These are phyloP conservation scores for Cyphomyrus discorhynchus DNA, from an alignment of 2,113 vertebrate species.

Conservation along the genomic window DNA sequence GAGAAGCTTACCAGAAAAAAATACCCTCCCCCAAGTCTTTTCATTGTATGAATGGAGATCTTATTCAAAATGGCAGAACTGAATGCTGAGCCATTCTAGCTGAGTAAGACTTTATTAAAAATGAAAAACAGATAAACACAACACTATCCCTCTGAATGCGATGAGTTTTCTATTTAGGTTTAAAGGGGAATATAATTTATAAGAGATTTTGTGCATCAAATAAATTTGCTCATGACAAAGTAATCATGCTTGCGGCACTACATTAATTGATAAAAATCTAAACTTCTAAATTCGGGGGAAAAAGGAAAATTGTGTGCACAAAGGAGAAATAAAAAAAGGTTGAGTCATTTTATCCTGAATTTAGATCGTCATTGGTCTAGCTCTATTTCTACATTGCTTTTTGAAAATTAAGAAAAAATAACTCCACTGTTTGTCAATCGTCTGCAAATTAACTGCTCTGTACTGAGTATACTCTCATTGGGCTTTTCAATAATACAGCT, in stretches of 20 bases:
- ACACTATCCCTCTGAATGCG: conserved; percentile 2
- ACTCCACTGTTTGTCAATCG: background rate
- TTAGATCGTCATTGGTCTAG: background rate
- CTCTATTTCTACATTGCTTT: background rate
- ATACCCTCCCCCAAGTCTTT: background rate
- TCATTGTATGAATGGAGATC: background rate
- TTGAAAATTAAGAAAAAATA: background rate
- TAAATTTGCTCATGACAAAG: conserved; percentile 14
- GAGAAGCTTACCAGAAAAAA: background rate
- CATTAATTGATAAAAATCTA: conserved; percentile 20
- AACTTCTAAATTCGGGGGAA: background rate
- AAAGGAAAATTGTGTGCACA: background rate
- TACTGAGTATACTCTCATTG: background rate
- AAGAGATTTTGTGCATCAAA: conserved; percentile 15
- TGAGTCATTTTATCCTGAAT: background rate
- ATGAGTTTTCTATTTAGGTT: conserved; percentile 4
- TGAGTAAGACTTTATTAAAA: conserved; percentile 17
- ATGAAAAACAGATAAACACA: conserved; percentile 12
- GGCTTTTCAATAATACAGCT: background rate
- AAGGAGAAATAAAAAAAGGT: conserved; percentile 4
- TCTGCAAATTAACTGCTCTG: background rate
- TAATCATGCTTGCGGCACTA: conserved; percentile 4
- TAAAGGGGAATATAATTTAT: conserved; percentile 5
- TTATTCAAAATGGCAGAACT: conserved; percentile 6
- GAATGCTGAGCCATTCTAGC: background rate